Base-by-base conservation (phyloP, 2,113 vertebrate genomes). In the Todiramphus saurophagus region DNA sequence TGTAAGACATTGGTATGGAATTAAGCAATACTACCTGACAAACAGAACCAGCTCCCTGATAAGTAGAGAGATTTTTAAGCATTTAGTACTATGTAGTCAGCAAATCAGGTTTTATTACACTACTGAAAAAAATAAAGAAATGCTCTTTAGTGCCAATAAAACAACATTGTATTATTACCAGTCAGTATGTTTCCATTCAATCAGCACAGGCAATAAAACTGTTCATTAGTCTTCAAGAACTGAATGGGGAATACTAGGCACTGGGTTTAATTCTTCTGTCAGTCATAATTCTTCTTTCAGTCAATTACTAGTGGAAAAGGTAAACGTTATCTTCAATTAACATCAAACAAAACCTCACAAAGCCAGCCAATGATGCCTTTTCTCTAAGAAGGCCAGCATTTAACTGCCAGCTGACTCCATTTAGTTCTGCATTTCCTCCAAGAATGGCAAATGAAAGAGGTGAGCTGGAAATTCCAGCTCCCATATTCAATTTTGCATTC, bases 81-180 rank as follows among this genome's bases (percentile, higher is more conserved):
- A 82, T 62, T 72, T 73, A 43, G 46, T 62, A 59, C 19, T 56
- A 50, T 1, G 7, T 46, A 74, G 70, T 44, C 68, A 92, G 44
- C 70, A 95, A 89, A 87, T 69, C 37, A 56, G 62, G 35, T 89
- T 95, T 96, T 78, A 95, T 62, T 74, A 74, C 25, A 37, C 63
- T 73, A 87, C 20, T 77, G 87, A 68, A 93, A 95, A 95, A 90
- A 87, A 82, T 4, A 48, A 74, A 88, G 9, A 84, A 75, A 86
- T 2, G 11, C 3, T 77, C 75, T 88, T 90, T 59, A 67, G 60
- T 48, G 75, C 46, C 70, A 90, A 25, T 88, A 93, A 81, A 93
- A 16, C 18, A 87, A 66, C 8, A 25, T 1, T 16, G 18, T 13
- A 62, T 66, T 83, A 89, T 66, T 79, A n/a, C 39, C 8, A 21